These are phyloP conservation scores for Python bivittatus DNA, from an alignment of 2,113 vertebrate species.

Conservation along the genomic window DNA sequence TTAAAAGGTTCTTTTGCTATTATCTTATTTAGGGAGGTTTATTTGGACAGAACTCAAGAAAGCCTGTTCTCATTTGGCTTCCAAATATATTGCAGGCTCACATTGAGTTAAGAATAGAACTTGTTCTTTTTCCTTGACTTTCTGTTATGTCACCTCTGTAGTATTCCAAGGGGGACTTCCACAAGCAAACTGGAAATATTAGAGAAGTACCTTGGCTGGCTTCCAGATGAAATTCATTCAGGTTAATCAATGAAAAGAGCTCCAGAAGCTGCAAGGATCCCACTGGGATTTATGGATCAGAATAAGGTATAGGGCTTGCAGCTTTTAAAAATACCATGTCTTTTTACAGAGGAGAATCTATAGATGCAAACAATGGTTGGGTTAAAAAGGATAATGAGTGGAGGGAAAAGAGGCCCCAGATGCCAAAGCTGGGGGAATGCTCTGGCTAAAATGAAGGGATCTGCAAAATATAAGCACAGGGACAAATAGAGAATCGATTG, in stretches of 20 bases:
- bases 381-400: conserved; percentile 26
- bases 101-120: background rate
- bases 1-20: background rate
- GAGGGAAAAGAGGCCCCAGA: conserved; percentile 20
- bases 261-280: background rate
- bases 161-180: conserved; percentile 19
- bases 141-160: background rate
- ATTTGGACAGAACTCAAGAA: background rate
- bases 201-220: background rate
- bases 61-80: background rate
- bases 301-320: conserved; percentile 8
- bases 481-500: conserved; percentile 35
- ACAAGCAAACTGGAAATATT: conserved; percentile 15
- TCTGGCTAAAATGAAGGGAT: conserved; percentile 15
- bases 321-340: conserved; percentile 5
- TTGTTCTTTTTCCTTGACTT: background rate
- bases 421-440: conserved; percentile 13
- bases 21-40: background rate
- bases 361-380: conserved; percentile 27
- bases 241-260: conserved; percentile 15
- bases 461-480: conserved; percentile 39
- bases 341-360: conserved; percentile 29
- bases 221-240: conserved; percentile 32
- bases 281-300: conserved; percentile 5
- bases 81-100: background rate